A percentile compares a stretch with the other conserved stretches of the same genome.
Evolutionary conservation across 2,113 vertebrate species (phyloP).

Genomic region (Muntiacus reevesi): DNA sequence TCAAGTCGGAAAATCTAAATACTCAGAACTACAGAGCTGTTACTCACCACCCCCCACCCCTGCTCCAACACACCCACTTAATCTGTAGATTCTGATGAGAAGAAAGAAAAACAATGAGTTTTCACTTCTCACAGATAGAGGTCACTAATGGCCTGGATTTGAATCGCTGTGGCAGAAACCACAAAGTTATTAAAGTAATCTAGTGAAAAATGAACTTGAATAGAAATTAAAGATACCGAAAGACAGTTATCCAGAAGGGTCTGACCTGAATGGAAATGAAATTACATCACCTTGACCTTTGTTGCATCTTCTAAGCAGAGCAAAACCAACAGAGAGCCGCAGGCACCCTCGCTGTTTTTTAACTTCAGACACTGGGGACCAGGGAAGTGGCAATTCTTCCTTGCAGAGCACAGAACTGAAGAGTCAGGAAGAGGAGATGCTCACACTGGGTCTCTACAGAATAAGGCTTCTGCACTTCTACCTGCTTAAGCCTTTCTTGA

Average conservation of each 20-base stretch:
- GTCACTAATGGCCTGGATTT: constrained; percentile 88
- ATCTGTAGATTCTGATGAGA: constrained; percentile 14
- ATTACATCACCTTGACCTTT: constrained; percentile 55
- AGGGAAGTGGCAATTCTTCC: not conserved
- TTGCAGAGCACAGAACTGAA: not conserved
- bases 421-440: constrained; percentile 50
- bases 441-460: constrained; percentile 53
- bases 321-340: constrained; percentile 22
- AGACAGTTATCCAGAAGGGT: constrained; percentile 65
- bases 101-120: constrained; percentile 69
- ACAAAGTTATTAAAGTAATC: constrained; percentile 81
- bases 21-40: not conserved
- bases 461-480: constrained; percentile 55
- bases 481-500: constrained; percentile 59
- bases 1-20: constrained; percentile 6
- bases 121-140: constrained; percentile 86
- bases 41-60: not conserved
- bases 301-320: constrained; percentile 52
- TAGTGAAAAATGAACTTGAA: constrained; percentile 76
- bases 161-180: constrained; percentile 77
- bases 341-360: not conserved
- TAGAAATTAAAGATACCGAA: constrained; percentile 69
- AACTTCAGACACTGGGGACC: constrained; percentile 9
- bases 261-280: constrained; percentile 67
- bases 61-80: not conserved